Conservation (phyloP, 92 coral and sea anemone species). For the Scolanthus callimorphus region DNA sequence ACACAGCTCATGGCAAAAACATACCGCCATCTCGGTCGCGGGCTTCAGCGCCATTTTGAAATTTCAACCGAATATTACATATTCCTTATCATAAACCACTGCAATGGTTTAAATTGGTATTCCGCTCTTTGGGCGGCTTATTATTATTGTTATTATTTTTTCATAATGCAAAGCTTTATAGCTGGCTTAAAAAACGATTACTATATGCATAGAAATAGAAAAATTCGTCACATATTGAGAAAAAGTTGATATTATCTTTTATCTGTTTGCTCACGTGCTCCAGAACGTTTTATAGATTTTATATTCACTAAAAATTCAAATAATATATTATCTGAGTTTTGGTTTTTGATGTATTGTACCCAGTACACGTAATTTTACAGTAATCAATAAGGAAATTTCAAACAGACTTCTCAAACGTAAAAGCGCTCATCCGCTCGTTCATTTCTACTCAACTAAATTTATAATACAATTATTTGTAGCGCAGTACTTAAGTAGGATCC, state of each 20-base stretch:
- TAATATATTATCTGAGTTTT: conserved; percentile 68
- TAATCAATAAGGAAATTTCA: background rate
- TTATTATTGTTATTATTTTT: conserved; percentile 2
- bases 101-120: conserved; percentile 1
- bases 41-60: too few species aligned
- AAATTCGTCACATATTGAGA: conserved; percentile 16
- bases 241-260: conserved; percentile 47
- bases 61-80: background rate
- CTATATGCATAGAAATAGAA: background rate
- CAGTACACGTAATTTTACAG: conserved; percentile 16
- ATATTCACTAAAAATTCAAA: conserved; percentile 63
- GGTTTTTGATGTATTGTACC: conserved; percentile 46
- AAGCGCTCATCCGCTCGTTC: background rate
- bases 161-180: conserved; percentile 1
- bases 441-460: background rate
- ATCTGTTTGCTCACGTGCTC: conserved; percentile 46
- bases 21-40: too few species aligned
- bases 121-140: conserved; percentile 1
- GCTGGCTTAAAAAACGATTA: background rate
- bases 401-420: background rate
- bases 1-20: too few species aligned
- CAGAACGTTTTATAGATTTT: conserved; percentile 74
- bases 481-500: background rate
- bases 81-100: background rate
- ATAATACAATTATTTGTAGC: background rate